Conservation (phyloP, 2,888 invertebrate genomes). For the Diarsia brunnea region DNA sequence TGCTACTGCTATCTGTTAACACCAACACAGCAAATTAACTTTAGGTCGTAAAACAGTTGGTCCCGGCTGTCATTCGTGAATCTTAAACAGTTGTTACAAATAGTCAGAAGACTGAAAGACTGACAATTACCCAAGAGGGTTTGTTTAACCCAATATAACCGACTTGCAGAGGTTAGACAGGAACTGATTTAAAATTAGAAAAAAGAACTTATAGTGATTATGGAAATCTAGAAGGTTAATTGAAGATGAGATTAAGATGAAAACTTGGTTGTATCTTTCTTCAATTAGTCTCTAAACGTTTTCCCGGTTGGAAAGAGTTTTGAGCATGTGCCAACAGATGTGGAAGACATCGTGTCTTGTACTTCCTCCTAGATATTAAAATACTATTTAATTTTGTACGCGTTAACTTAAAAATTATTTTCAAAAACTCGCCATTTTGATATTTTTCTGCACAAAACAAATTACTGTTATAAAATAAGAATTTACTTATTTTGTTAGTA, state of each 20-base stretch:
- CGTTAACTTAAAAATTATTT: background rate
- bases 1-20: no score
- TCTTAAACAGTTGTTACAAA: background rate
- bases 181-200: background rate
- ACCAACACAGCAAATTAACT: background rate
- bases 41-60: background rate
- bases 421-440: background rate
- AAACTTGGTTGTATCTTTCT: slow-evolving; percentile 62
- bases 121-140: background rate
- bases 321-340: slow-evolving; percentile 72
- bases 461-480: background rate
- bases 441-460: background rate
- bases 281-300: slow-evolving; percentile 67
- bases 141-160: background rate
- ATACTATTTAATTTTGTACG: slow-evolving; percentile 17
- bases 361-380: slow-evolving; percentile 54
- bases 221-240: background rate
- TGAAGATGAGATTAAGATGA: slow-evolving; percentile 14
- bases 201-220: background rate
- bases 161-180: background rate
- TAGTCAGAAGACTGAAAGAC: background rate
- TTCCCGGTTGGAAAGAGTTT: slow-evolving; percentile 52
- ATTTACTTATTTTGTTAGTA: background rate
- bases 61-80: background rate
- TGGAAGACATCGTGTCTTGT: slow-evolving; percentile 60